Evolutionary conservation across 2,113 vertebrate species (phyloP), one percentile per base, ranked within the genome.

Genomic region (Microtus ochrogaster): DNA sequence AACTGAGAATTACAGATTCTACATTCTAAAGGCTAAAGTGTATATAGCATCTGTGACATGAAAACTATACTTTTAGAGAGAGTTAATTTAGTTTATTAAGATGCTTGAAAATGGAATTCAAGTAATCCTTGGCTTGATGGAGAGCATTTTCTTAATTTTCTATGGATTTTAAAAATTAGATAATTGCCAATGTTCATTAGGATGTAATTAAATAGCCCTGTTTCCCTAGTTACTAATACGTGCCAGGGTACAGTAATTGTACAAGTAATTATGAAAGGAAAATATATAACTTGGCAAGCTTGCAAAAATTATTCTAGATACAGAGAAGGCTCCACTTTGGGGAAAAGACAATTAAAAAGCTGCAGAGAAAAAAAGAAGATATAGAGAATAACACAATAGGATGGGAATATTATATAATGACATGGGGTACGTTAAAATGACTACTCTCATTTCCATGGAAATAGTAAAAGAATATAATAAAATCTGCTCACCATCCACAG

Each of bases 171-270:
- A 30, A 95, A 95, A 94, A 77, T 81, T 65, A 3, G 63, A 89
- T 87, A 94, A 95, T 96, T 86, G 63, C 73, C 95, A 95, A 88
- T 95, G 77, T 74, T 97, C 89, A 96, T 96, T 93, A 93, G 39
- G 66, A 93, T 90, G 94, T 86, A 96, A 96, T 94, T 96, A 93
- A 95, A 95, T 94, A 90, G n/a, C 8, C 44, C 73, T 74, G 61
- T 94, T 94, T 91, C 73, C 33, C 73, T 76, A 74, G 94, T 96
- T 96, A 89, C 82, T 95, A 90, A 79, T 85, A 93, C 90, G 65
- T 96, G 89, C 95, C 91, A 96, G 82, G 77, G 28, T 94, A 36
- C 66, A 33, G 0, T 94, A 91, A 97, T 97, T 96, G 94, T 61
- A 30, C 7, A 30, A 95, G 81, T 85, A 86, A 96, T 96, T 95